These are phyloP conservation scores for Sericinus montela DNA, from an alignment of 2,888 invertebrate genomes.

Conservation along the genomic window DNA sequence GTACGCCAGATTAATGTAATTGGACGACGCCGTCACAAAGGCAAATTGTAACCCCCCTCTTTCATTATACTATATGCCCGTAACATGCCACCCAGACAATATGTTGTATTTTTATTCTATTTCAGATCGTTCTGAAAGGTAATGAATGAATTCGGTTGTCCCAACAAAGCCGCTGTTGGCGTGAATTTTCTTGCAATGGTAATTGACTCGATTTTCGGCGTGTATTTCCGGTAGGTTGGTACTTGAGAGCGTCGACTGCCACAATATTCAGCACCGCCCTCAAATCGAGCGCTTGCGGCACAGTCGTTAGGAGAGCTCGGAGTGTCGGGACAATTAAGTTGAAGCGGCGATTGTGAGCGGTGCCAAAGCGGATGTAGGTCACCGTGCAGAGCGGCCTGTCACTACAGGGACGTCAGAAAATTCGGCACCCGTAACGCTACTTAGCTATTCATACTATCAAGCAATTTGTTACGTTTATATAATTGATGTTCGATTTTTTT, in stretches of 20 bases:
- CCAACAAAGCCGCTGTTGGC: constrained; percentile 38
- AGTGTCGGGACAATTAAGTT: constrained; percentile 79
- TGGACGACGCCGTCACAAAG: constrained; percentile 75
- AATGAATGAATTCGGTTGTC: constrained; percentile 53
- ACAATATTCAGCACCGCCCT: constrained; percentile 54
- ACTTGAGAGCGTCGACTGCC: constrained; percentile 46
- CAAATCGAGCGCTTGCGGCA: constrained; percentile 74
- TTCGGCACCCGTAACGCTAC: constrained; percentile 39
- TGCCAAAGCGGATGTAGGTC: constrained; percentile 79
- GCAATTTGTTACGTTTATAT: too few species aligned
- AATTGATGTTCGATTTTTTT: too few species aligned
- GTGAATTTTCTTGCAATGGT: constrained; percentile 52
- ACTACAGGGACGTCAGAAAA: constrained; percentile 56
- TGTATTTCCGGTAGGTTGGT: constrained; percentile 45
- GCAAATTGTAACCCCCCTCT: constrained; percentile 77
- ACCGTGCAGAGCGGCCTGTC: constrained; percentile 68
- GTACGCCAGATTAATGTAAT: constrained; percentile 76
- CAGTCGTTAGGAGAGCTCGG: constrained; percentile 74
- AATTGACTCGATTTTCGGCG: constrained; percentile 46
- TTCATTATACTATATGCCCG: constrained; percentile 60
- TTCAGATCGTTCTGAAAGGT: constrained; percentile 33
- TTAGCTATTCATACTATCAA: constrained; percentile 2
- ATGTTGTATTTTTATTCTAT: constrained; percentile 56
- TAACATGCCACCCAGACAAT: constrained; percentile 49
- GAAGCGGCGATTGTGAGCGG: constrained; percentile 76